These are phyloP conservation scores for Adoxophyes honmai DNA, from an alignment of 1,140 invertebrate genomes.

Conservation along the genomic window DNA sequence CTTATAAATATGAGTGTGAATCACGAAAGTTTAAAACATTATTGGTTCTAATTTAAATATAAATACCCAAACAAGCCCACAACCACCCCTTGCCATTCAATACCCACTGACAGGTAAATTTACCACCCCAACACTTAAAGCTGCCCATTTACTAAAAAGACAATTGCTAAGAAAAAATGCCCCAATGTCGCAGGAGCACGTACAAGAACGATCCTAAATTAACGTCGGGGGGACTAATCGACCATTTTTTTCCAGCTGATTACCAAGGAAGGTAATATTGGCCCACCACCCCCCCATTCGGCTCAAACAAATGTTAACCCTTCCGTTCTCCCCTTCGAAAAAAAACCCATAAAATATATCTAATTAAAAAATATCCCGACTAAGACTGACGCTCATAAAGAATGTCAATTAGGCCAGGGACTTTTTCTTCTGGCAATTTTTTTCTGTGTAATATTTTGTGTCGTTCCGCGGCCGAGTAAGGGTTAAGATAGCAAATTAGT, in stretches of 20 bases:
- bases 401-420: constrained; percentile 75
- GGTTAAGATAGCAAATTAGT: constrained; percentile 77
- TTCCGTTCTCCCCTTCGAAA: constrained; percentile 65
- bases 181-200: constrained; percentile 30
- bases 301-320: constrained; percentile 76
- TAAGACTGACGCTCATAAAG: constrained; percentile 76
- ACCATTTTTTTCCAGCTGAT: constrained; percentile 73
- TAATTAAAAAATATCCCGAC: constrained; percentile 78
- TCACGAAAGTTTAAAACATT: too few relatives aligned
- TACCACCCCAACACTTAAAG: constrained; percentile 1
- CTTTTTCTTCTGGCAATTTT: constrained; percentile 62
- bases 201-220: constrained; percentile 71
- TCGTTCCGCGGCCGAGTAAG: constrained; percentile 61
- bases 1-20: too few relatives aligned
- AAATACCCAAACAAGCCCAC: too few relatives aligned
- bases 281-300: constrained; percentile 42
- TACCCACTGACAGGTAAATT: neutral
- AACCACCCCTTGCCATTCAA: too few relatives aligned
- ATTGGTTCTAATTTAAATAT: too few relatives aligned
- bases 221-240: constrained; percentile 64
- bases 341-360: constrained; percentile 78
- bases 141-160: constrained; percentile 29
- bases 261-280: constrained; percentile 69
- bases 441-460: constrained; percentile 64
- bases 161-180: constrained; percentile 31